phyloP scores from a whole-genome alignment of 2,797 vertebrate species.

The Danionella dracula region DNA sequence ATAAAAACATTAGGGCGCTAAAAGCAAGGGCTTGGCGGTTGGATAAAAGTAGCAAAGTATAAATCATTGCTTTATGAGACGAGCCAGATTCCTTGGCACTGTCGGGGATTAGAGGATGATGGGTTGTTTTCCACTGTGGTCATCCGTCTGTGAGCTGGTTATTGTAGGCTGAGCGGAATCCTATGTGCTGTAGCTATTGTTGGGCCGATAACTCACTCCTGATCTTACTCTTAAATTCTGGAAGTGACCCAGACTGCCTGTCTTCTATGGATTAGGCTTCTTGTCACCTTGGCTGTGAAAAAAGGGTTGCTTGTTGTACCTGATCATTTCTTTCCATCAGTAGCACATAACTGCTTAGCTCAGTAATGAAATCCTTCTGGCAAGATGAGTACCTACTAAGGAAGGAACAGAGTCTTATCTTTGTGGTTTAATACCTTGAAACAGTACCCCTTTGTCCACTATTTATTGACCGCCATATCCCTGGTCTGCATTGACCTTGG shows the following conservation, averaged over 20 bases:
- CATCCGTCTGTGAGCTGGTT: constrained; percentile 28
- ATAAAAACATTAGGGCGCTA: constrained; percentile 54
- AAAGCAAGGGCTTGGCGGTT: constrained; percentile 51
- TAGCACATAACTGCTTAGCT: constrained; percentile 29
- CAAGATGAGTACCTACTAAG: background rate
- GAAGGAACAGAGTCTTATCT: background rate
- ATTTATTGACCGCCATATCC: constrained; percentile 26
- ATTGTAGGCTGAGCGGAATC: constrained; percentile 38
- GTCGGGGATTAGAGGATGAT: constrained; percentile 36
- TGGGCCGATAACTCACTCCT: constrained; percentile 52
- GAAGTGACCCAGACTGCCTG: constrained; percentile 33
- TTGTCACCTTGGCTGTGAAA: constrained; percentile 32
- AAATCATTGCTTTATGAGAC: constrained; percentile 60
- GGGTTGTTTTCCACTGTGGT: constrained; percentile 36
- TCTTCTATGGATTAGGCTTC: constrained; percentile 12
- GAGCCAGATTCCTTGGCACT: constrained; percentile 53
- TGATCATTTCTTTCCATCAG: constrained; percentile 41
- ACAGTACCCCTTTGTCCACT: constrained; percentile 2
- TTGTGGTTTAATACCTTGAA: background rate
- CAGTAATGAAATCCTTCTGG: constrained; percentile 33
- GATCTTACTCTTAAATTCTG: constrained; percentile 56
- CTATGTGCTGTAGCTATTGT: constrained; percentile 44
- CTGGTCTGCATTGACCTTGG: constrained; percentile 55
- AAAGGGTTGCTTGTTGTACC: constrained; percentile 42
- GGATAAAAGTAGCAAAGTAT: constrained; percentile 59